Conservation (phyloP, 2,797 vertebrate species). For the Etheostoma nigrum region DNA sequence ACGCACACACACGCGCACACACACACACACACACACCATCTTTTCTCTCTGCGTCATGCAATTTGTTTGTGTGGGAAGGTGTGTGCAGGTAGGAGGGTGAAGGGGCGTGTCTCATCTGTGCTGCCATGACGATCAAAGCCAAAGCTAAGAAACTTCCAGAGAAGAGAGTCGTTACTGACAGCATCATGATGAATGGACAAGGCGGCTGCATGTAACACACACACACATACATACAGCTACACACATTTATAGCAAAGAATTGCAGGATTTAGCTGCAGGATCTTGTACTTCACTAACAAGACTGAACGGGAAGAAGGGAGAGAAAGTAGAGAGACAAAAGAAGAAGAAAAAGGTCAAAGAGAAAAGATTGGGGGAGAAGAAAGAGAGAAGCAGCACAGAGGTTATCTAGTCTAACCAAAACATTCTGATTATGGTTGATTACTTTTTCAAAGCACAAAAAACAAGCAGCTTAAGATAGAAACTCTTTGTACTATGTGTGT, state of each 20-base stretch:
- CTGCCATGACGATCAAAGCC: constrained; percentile 67
- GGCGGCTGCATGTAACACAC: constrained; percentile 22
- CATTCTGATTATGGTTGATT: constrained; percentile 54
- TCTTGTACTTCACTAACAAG: constrained; percentile 42
- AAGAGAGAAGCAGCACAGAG: constrained; percentile 44
- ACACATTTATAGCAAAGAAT: constrained; percentile 20
- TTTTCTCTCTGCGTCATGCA: constrained; percentile 18
- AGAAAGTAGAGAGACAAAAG: constrained; percentile 1
- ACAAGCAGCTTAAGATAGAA: constrained; percentile 59
- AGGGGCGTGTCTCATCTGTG: constrained; percentile 58
- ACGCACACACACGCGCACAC: not conserved
- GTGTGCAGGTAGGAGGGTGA: constrained; percentile 45
- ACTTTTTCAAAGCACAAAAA: constrained; percentile 54
- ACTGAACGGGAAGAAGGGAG: constrained; percentile 28
- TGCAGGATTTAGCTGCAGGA: constrained; percentile 32
- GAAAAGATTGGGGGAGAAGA: constrained; percentile 31
- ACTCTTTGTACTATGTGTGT: constrained; percentile 32
- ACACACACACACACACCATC: constrained; percentile 12
- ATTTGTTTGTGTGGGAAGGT: constrained; percentile 32
- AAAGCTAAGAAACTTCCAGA: constrained; percentile 59
- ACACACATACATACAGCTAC: constrained; percentile 5
- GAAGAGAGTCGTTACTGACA: constrained; percentile 45
- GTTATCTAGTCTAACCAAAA: constrained; percentile 64
- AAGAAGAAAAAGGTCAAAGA: constrained; percentile 42
- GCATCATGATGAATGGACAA: constrained; percentile 61